These are phyloP conservation scores for Lophius piscatorius DNA, from an alignment of 2,113 vertebrate genomes.

Conservation along the genomic window DNA sequence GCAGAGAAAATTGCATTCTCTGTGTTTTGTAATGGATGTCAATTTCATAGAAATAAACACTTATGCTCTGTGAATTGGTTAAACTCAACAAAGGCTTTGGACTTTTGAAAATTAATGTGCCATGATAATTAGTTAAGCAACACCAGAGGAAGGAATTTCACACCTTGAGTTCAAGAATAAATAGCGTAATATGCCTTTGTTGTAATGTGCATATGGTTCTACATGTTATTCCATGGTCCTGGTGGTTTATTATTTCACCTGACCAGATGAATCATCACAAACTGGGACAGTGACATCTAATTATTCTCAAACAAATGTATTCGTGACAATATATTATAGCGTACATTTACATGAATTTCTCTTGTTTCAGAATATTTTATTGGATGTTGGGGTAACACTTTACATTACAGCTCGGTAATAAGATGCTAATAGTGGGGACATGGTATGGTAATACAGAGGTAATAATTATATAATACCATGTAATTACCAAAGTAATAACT, in stretches of 20 bases:
- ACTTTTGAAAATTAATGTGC: slow-evolving; percentile 72
- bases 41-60: slow-evolving; percentile 62
- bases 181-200: slow-evolving; percentile 63
- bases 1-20: slow-evolving; percentile 41
- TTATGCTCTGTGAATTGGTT: slow-evolving; percentile 46
- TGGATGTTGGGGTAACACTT: too few relatives aligned
- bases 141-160: slow-evolving; percentile 69
- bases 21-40: slow-evolving; percentile 64
- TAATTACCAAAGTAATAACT: too few relatives aligned
- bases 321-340: slow-evolving; percentile 7
- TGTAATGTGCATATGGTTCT: slow-evolving; percentile 61
- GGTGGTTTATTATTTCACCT: slow-evolving; percentile 22
- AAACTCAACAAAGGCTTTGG: slow-evolving; percentile 73
- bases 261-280: slow-evolving; percentile 33
- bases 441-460: too few relatives aligned
- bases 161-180: slow-evolving; percentile 75
- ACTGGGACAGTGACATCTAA: slow-evolving; percentile 5
- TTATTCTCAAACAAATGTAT: background rate
- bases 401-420: too few relatives aligned
- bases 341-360: background rate
- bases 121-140: slow-evolving; percentile 77
- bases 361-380: background rate
- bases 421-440: too few relatives aligned
- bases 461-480: too few relatives aligned
- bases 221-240: slow-evolving; percentile 44